Percentiles rank a stretch among this genome's conserved stretches.
These are phyloP conservation scores for Hirtodrosophila confusa DNA, from an alignment of 2,888 invertebrate genomes.

Conservation along the genomic window DNA sequence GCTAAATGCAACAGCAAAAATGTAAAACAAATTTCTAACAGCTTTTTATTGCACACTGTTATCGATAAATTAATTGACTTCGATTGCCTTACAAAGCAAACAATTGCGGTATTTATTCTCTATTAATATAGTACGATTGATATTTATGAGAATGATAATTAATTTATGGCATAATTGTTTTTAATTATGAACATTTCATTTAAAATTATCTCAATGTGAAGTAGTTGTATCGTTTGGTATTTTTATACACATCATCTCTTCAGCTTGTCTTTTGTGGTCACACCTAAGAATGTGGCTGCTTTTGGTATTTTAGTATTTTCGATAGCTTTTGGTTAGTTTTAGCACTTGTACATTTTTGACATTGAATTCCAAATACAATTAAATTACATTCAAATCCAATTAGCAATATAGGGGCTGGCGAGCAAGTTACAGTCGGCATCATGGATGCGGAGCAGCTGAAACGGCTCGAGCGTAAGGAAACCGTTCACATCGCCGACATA, in stretches of 20 bases:
- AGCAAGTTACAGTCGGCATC: conserved; percentile 32
- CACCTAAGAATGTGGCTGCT: not conserved
- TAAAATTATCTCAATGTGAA: not conserved
- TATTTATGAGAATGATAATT: too few species aligned
- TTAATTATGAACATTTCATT: conserved; percentile 1
- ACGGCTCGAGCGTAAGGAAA: conserved; percentile 73
- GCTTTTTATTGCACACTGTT: not conserved
- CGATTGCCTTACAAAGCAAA: too few species aligned
- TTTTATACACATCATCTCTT: not conserved
- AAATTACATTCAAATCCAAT: conserved; percentile 55
- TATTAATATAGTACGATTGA: too few species aligned
- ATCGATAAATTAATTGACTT: conserved; percentile 8
- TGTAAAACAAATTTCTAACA: conserved; percentile 14
- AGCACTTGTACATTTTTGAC: conserved; percentile 33
- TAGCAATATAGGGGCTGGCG: conserved; percentile 30
- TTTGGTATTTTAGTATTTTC: conserved; percentile 21
- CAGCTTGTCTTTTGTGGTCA: not conserved
- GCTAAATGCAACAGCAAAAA: conserved; percentile 26
- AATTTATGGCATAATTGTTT: not conserved
- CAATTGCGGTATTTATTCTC: too few species aligned
- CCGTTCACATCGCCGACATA: conserved; percentile 71
- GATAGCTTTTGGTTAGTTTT: conserved; percentile 15
- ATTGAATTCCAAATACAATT: conserved; percentile 41
- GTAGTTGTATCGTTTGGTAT: not conserved
- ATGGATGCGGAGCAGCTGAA: conserved; percentile 82